Conservation (phyloP, 1,140 invertebrate species). For the Diorhabda sublineata region DNA sequence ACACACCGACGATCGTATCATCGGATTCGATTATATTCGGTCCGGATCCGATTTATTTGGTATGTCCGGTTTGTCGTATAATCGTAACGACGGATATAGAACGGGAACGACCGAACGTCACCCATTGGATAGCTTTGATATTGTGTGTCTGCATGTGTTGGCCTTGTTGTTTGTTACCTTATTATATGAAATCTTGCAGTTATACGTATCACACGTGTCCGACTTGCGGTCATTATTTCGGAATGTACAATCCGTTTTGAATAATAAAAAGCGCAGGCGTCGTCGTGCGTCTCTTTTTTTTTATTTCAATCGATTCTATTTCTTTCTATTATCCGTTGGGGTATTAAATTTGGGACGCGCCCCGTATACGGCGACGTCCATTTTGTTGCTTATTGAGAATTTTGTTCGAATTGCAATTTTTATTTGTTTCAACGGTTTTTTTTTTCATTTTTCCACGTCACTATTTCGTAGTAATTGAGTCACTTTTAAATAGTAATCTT, state of each 20-base stretch:
- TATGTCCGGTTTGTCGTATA: conserved; percentile 45
- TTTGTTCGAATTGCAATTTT: no score
- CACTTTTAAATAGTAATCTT: no score
- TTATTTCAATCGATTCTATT: no score
- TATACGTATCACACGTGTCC: conserved; percentile 49
- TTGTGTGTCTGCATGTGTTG: conserved; percentile 45
- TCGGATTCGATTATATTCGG: conserved; percentile 38
- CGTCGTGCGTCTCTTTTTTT: no score
- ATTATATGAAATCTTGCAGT: conserved; percentile 48
- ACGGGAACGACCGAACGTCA: conserved; percentile 36
- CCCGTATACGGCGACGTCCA: no score
- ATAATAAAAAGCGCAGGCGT: conserved; percentile 13
- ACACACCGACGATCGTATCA: conserved; percentile 12
- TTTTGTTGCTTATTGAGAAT: no score
- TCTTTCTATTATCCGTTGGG: no score
- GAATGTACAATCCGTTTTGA: conserved; percentile 46
- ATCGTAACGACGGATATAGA: conserved; percentile 43
- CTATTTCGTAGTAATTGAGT: no score
- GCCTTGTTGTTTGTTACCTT: conserved; percentile 50
- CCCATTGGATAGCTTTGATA: conserved; percentile 43
- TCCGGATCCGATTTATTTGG: conserved; percentile 40
- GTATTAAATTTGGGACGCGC: no score
- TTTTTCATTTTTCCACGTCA: no score
- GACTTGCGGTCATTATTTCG: conserved; percentile 45
- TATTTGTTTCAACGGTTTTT: no score